phyloP scores from a whole-genome alignment of 1,140 invertebrate species.

The Hestina assimilis region DNA sequence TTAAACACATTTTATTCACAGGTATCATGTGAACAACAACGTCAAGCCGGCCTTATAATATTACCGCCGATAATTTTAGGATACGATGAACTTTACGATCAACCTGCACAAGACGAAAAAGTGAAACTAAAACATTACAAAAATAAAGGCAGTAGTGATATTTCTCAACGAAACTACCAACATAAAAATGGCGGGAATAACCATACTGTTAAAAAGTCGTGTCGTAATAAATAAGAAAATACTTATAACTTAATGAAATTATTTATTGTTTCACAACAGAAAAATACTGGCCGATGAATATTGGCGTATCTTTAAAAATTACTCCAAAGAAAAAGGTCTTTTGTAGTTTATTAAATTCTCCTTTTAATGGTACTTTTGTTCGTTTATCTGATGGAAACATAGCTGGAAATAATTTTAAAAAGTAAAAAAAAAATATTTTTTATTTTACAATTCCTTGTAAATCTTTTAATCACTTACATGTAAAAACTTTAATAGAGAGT shows the following conservation, averaged over 20 bases:
- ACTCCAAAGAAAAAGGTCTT: neutral
- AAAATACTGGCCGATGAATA: neutral
- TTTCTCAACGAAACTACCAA: too few species aligned
- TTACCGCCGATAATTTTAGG: slow-evolving; percentile 57
- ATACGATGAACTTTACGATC: slow-evolving; percentile 61
- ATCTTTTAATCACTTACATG: slow-evolving; percentile 18
- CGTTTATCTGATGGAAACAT: slow-evolving; percentile 2
- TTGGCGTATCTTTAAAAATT: neutral
- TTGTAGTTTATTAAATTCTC: neutral
- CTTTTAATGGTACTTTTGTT: neutral
- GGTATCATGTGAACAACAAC: slow-evolving; percentile 14
- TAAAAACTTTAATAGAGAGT: slow-evolving; percentile 20
- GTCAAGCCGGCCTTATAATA: slow-evolving; percentile 51
- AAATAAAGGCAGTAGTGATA: too few species aligned
- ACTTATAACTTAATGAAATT: neutral
- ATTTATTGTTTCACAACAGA: neutral
- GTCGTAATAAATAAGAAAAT: too few species aligned
- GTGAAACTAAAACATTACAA: too few species aligned
- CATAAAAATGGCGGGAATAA: too few species aligned
- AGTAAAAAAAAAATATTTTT: too few species aligned
- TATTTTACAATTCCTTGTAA: neutral
- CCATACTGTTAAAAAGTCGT: too few species aligned
- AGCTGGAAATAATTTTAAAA: neutral
- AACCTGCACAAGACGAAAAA: slow-evolving; percentile 13
- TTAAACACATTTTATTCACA: neutral